Evolutionary conservation across 2,113 vertebrate genomes (phyloP).

Genomic region (Misgurnus mizolepis): DNA sequence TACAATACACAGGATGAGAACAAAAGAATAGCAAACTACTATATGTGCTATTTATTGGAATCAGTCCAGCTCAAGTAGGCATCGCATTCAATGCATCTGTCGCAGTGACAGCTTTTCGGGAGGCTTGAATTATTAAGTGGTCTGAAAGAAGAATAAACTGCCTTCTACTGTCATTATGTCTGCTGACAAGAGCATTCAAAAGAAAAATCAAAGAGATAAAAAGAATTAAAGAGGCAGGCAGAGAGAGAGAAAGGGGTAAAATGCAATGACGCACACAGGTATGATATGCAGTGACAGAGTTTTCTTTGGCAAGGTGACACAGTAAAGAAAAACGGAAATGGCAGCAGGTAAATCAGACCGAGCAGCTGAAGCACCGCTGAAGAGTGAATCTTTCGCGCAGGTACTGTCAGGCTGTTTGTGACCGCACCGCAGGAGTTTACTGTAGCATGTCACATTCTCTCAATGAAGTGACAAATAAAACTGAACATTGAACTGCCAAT

Average conservation of each 20-base stretch:
- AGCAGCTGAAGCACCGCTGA: constrained; percentile 40
- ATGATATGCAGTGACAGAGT: constrained; percentile 51
- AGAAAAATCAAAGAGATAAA: constrained; percentile 30
- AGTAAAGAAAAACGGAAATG: constrained; percentile 59
- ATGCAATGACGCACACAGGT: constrained; percentile 28
- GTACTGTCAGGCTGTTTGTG: constrained; percentile 67
- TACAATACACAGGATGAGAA: constrained; percentile 39
- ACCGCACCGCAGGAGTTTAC: constrained; percentile 66
- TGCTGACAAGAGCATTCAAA: constrained; percentile 30
- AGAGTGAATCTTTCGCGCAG: constrained; percentile 47
- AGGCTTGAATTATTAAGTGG: constrained; percentile 25
- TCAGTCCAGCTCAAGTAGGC: not conserved
- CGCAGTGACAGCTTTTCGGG: constrained; percentile 6
- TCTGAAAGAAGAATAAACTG: not conserved
- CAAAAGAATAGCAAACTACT: constrained; percentile 27
- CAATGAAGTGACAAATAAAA: constrained; percentile 83
- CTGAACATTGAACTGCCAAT: constrained; percentile 73
- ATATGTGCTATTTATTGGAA: constrained; percentile 39
- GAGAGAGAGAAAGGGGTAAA: constrained; percentile 1
- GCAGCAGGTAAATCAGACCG: constrained; percentile 56
- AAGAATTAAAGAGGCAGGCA: constrained; percentile 3
- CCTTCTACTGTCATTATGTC: constrained; percentile 11
- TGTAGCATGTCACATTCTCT: constrained; percentile 72
- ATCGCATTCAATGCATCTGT: not conserved
- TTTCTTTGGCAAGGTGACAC: constrained; percentile 60